Conservation (phyloP, 2,888 invertebrate species). For the Petrolisthes cinctipes region DNA sequence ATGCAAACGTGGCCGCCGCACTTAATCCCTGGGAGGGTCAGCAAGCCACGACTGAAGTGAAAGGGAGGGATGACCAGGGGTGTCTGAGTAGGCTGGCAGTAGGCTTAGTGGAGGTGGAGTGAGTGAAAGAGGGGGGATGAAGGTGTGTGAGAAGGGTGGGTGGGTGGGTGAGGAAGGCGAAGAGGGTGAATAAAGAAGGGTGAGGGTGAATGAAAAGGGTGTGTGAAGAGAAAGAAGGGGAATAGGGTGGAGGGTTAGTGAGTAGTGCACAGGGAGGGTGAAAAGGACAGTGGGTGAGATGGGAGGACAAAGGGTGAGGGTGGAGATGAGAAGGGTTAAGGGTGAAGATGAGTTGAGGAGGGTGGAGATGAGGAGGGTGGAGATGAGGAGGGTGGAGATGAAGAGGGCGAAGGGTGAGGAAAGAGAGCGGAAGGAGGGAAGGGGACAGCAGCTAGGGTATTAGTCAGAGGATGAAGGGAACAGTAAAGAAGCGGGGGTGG, state of each 20-base stretch:
- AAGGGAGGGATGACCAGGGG: constrained; percentile 6
- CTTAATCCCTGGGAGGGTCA: background rate
- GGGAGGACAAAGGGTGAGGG: background rate
- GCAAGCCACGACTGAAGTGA: background rate
- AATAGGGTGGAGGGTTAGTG: too few relatives aligned
- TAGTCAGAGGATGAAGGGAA: too few relatives aligned
- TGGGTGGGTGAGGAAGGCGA: background rate
- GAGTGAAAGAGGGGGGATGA: background rate
- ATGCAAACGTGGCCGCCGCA: background rate
- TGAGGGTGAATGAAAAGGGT: background rate
- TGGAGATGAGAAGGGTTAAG: background rate
- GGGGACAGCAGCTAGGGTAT: too few relatives aligned
- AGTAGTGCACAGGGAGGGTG: background rate
- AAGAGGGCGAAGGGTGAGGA: too few relatives aligned
- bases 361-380: too few relatives aligned
- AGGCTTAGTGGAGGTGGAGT: background rate
- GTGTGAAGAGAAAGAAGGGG: too few relatives aligned
- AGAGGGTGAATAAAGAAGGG: background rate
- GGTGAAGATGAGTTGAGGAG: background rate
- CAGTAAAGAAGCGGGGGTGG: too few relatives aligned
- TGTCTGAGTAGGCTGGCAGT: background rate
- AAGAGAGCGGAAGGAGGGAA: too few relatives aligned
- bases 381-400: too few relatives aligned
- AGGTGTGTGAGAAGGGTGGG: background rate
- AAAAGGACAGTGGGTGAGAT: background rate